Evolutionary conservation across 2,888 invertebrate species (phyloP).

Genomic region (Thalpophila matura): DNA sequence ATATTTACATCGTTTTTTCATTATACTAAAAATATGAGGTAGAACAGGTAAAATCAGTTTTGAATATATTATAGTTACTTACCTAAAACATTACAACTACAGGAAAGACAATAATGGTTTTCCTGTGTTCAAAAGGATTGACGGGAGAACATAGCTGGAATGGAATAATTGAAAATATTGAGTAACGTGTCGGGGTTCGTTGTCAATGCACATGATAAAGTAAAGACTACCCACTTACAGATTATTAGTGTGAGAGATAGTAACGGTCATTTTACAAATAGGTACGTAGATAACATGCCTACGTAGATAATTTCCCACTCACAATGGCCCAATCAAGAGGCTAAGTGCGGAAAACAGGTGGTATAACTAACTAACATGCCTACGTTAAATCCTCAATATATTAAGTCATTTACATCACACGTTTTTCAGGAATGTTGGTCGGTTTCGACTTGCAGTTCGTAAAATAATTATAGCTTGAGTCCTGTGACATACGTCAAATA

Average conservation of each 20-base stretch:
- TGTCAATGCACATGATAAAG: slow-evolving; percentile 18
- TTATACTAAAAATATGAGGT: slow-evolving; percentile 6
- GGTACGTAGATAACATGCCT: too few relatives aligned
- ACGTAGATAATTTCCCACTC: too few relatives aligned
- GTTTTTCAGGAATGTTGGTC: too few relatives aligned
- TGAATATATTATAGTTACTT: not conserved
- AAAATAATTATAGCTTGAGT: too few relatives aligned
- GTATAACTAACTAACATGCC: too few relatives aligned
- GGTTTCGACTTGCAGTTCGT: too few relatives aligned
- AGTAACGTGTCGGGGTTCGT: slow-evolving; percentile 4
- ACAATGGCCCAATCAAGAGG: too few relatives aligned
- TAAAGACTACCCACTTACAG: not conserved
- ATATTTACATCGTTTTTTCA: slow-evolving; percentile 5
- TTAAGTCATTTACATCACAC: too few relatives aligned
- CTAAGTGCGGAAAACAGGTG: too few relatives aligned
- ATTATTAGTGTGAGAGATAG: slow-evolving; percentile 26
- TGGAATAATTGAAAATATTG: slow-evolving; percentile 1
- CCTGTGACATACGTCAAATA: too few relatives aligned
- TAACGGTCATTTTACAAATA: slow-evolving; percentile 10
- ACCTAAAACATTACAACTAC: slow-evolving; percentile 8
- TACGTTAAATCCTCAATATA: too few relatives aligned
- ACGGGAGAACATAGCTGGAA: not conserved
- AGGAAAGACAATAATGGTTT: slow-evolving; percentile 27
- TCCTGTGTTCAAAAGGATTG: slow-evolving; percentile 20
- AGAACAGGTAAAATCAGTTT: slow-evolving; percentile 19